Conservation (phyloP, 30 jellyfish, hydroid and myxozoan species). For the Catostylus mosaicus region DNA sequence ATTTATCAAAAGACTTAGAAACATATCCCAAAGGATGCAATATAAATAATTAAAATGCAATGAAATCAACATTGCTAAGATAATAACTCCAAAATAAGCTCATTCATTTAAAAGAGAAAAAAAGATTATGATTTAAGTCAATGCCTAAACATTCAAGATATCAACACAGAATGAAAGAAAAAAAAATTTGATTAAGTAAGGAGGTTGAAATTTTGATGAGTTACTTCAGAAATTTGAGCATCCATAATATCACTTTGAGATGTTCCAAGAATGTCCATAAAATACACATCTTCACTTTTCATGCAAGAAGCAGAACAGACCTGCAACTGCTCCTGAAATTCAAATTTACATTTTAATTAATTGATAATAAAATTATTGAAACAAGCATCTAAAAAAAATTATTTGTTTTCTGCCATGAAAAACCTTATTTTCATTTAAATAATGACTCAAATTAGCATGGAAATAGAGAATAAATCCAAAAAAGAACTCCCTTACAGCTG, state of each 20-base stretch:
- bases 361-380: neutral
- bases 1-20: too few species aligned
- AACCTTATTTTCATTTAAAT: too few species aligned
- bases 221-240: conserved; percentile 46
- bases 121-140: too few species aligned
- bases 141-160: too few species aligned
- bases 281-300: conserved; percentile 10
- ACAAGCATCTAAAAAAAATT: neutral
- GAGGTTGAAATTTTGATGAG: neutral
- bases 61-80: neutral
- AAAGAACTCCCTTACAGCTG: conserved; percentile 29
- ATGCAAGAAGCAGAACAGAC: conserved; percentile 5
- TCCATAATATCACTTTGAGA: conserved; percentile 20
- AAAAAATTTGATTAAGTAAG: too few species aligned
- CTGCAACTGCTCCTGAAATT: conserved; percentile 45
- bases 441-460: neutral
- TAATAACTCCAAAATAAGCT: too few species aligned
- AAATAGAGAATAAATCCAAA: neutral
- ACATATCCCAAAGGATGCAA: too few species aligned
- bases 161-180: too few species aligned
- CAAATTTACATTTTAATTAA: neutral
- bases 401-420: neutral
- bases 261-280: conserved; percentile 36
- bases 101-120: too few species aligned
- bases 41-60: too few species aligned